These are phyloP conservation scores for Hydractinia echinata DNA, from an alignment of 30 jellyfish, hydroid and myxozoan species.

Conservation along the genomic window DNA sequence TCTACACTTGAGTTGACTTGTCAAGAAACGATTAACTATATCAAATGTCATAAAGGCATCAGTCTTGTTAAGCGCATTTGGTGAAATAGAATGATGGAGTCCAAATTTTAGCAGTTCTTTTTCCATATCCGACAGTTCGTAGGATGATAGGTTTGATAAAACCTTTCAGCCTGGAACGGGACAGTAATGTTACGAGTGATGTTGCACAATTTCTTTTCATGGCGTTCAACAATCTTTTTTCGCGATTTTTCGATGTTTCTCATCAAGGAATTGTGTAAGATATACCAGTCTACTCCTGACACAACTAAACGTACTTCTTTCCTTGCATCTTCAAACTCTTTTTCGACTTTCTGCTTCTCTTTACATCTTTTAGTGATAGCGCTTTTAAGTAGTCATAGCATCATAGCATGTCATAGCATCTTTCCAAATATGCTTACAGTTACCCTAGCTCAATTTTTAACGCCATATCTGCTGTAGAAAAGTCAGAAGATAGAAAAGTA, in stretches of 20 bases:
- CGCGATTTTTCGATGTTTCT: background rate
- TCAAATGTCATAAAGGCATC: background rate
- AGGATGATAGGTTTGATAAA: background rate
- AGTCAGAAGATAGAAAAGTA: too few species aligned
- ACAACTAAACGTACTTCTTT: too few species aligned
- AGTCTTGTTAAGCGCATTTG: background rate
- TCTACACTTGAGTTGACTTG: background rate
- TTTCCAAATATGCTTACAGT: too few species aligned
- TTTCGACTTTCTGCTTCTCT: constrained; percentile 11
- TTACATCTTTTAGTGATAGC: background rate
- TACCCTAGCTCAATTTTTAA: too few species aligned
- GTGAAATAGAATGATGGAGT: background rate
- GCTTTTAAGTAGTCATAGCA: background rate
- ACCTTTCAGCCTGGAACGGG: background rate
- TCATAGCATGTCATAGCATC: too few species aligned
- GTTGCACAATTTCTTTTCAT: background rate
- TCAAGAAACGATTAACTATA: constrained; percentile 4
- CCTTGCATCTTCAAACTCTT: too few species aligned
- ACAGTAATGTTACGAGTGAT: background rate
- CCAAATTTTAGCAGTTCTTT: too few species aligned
- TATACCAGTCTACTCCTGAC: too few species aligned
- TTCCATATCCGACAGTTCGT: background rate
- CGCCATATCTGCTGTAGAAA: too few species aligned
- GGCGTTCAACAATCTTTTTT: background rate
- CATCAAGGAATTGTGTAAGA: too few species aligned